Conservation (phyloP, 2,888 invertebrate genomes). For the Smittia aterrima region DNA sequence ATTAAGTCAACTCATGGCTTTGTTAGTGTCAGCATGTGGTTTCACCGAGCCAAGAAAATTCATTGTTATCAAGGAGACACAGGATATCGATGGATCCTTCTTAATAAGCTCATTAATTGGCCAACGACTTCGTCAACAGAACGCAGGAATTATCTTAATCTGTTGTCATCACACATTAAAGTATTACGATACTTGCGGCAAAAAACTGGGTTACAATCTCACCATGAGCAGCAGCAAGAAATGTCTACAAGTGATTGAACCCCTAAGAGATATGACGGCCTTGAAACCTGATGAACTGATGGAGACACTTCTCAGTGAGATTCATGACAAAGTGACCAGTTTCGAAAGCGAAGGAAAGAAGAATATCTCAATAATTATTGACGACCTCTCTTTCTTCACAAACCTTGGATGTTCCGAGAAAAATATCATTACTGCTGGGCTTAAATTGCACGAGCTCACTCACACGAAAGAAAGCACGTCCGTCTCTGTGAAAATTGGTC, state of each 20-base stretch:
- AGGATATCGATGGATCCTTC: constrained; percentile 71
- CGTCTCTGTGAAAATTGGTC: constrained; percentile 61
- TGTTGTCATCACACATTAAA: constrained; percentile 68
- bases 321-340: constrained; percentile 53
- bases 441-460: constrained; percentile 55
- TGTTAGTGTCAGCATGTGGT: constrained; percentile 63
- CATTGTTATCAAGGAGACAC: constrained; percentile 67
- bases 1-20: constrained; percentile 58
- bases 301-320: constrained; percentile 52
- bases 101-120: constrained; percentile 65
- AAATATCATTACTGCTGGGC: constrained; percentile 57
- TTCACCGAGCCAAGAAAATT: constrained; percentile 61
- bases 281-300: constrained; percentile 51
- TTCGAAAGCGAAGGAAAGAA: constrained; percentile 50
- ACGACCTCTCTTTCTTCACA: constrained; percentile 70
- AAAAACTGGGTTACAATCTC: constrained; percentile 71
- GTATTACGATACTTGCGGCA: constrained; percentile 72
- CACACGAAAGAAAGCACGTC: constrained; percentile 51
- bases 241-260: constrained; percentile 57
- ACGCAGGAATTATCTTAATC: constrained; percentile 61
- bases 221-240: constrained; percentile 56
- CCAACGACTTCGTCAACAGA: constrained; percentile 61
- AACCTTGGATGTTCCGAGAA: constrained; percentile 61
- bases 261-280: constrained; percentile 55
- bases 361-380: constrained; percentile 63